phyloP scores from a whole-genome alignment of 2,888 invertebrate species.

The Biston betularia region DNA sequence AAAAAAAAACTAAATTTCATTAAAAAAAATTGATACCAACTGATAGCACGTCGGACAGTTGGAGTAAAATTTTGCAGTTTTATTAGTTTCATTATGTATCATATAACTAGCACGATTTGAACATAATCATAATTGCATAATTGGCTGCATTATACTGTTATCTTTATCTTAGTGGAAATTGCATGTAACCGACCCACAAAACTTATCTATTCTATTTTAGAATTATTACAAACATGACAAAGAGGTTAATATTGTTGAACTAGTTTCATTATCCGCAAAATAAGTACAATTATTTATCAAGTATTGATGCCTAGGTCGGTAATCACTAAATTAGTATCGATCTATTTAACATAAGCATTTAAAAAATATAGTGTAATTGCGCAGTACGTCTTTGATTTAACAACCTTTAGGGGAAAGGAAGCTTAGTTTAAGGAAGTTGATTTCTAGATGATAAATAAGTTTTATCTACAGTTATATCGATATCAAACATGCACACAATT shows the following conservation, averaged over 20 bases:
- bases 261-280: constrained; percentile 38
- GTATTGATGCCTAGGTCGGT: not conserved
- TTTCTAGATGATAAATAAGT: no score
- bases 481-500: no score
- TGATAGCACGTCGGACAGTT: not conserved
- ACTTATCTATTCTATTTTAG: constrained; percentile 55
- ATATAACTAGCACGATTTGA: constrained; percentile 37
- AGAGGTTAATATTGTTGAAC: constrained; percentile 57
- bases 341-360: no score
- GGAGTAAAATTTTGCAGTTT: not conserved
- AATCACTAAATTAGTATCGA: not conserved
- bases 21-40: not conserved
- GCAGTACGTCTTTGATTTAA: no score
- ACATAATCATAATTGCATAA: constrained; percentile 53
- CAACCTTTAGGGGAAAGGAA: no score
- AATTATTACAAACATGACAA: constrained; percentile 57
- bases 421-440: no score
- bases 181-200: constrained; percentile 64
- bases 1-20: not conserved
- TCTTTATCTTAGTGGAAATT: constrained; percentile 57
- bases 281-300: not conserved
- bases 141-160: constrained; percentile 49
- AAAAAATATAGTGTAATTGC: no score
- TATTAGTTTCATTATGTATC: not conserved
- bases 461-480: no score